phyloP scores from a whole-genome alignment of 2,797 vertebrate species.

The Amblyopsis hoosieri region DNA sequence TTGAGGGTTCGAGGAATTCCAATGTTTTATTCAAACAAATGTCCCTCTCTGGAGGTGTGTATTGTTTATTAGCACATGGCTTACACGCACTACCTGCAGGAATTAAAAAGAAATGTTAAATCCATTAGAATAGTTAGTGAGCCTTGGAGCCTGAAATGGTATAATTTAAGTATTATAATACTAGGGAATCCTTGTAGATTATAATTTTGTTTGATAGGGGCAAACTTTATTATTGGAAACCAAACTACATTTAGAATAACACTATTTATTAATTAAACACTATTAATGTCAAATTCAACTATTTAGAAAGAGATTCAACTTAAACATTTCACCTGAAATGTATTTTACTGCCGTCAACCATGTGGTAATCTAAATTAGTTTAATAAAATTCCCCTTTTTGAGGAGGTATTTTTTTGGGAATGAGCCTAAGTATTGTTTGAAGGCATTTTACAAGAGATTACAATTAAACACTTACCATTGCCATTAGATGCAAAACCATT shows the following conservation, averaged over 20 bases:
- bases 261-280: too few relatives aligned
- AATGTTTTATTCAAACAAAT: constrained; percentile 17
- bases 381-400: neutral
- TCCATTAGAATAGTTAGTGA: neutral
- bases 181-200: neutral
- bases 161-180: neutral
- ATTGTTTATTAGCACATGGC: rapidly evolving
- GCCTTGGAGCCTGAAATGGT: neutral
- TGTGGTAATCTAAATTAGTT: too few relatives aligned
- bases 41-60: constrained; percentile 17
- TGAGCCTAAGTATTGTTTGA: too few relatives aligned
- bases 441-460: neutral
- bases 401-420: neutral
- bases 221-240: too few relatives aligned
- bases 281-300: too few relatives aligned
- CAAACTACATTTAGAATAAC: too few relatives aligned
- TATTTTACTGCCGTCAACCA: too few relatives aligned
- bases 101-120: constrained; percentile 8
- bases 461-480: constrained; percentile 28
- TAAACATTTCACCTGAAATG: too few relatives aligned
- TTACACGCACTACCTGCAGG: constrained; percentile 27
- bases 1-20: constrained; percentile 37
- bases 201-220: neutral
- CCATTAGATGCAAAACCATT: constrained; percentile 19
- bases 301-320: too few relatives aligned